Percentiles rank a stretch among this genome's conserved stretches.
Conservation (phyloP, 2,113 vertebrate genomes). For the Bufo gargarizans region DNA sequence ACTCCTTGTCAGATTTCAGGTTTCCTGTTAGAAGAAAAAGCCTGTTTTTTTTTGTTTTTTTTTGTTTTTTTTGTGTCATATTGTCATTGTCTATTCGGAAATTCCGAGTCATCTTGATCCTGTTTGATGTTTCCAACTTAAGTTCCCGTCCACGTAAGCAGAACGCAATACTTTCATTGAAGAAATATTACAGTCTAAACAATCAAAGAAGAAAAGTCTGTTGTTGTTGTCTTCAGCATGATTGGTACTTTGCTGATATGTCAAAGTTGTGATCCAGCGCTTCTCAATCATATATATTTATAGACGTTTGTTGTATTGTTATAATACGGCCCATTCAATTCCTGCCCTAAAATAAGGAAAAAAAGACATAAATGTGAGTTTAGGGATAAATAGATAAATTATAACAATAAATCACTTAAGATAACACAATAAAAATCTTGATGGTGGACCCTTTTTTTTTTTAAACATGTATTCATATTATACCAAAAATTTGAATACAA, state of each 20-base stretch:
- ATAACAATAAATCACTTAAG: not conserved
- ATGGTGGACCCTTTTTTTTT: not conserved
- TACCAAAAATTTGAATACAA: not conserved
- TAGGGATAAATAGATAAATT: not conserved
- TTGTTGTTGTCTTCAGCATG: slow-evolving; percentile 85
- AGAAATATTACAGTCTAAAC: slow-evolving; percentile 83
- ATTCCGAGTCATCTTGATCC: slow-evolving; percentile 74
- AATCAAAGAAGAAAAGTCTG: slow-evolving; percentile 79
- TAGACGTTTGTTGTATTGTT: slow-evolving; percentile 74
- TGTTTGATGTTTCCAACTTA: slow-evolving; percentile 71
- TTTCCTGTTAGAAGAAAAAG: slow-evolving; percentile 75
- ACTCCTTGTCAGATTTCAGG: slow-evolving; percentile 83
- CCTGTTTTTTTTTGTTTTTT: slow-evolving; percentile 61
- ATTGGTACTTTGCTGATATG: slow-evolving; percentile 82
- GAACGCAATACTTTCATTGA: slow-evolving; percentile 78
- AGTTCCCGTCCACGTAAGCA: slow-evolving; percentile 78
- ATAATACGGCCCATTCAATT: slow-evolving; percentile 89
- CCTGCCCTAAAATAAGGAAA: slow-evolving; percentile 82
- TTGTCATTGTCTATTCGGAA: slow-evolving; percentile 76
- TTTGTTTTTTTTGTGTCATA: slow-evolving; percentile 59
- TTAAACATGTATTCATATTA: not conserved
- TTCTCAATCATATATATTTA: slow-evolving; percentile 76
- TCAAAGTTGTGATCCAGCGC: slow-evolving; percentile 84
- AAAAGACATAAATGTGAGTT: not conserved
- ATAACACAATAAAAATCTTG: not conserved